Conservation (phyloP, 2,113 vertebrate genomes). For the Alces alces region DNA sequence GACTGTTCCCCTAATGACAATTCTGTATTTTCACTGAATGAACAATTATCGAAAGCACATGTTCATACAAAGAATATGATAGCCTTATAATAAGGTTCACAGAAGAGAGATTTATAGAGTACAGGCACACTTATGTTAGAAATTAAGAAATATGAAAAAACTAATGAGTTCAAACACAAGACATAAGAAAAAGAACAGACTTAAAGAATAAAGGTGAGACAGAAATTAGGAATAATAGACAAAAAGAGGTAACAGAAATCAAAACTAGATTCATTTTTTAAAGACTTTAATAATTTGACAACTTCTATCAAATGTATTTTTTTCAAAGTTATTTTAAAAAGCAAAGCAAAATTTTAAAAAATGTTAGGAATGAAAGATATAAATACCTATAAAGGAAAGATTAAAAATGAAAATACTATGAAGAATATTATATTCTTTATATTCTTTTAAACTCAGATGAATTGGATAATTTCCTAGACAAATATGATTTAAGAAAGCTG, state of each 20-base stretch:
- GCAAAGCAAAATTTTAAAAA: neutral
- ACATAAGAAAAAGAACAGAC: neutral
- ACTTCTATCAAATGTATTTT: neutral
- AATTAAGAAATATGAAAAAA: neutral
- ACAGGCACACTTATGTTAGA: neutral
- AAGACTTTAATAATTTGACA: neutral
- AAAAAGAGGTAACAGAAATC: slow-evolving; percentile 12
- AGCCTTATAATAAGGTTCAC: neutral
- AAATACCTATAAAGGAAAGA: neutral
- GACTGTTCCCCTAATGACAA: neutral
- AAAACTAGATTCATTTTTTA: neutral
- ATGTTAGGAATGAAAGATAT: neutral
- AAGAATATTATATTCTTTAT: neutral
- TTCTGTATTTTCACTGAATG: neutral
- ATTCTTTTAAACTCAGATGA: neutral
- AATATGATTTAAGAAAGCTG: slow-evolving; percentile 14
- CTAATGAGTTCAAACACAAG: neutral
- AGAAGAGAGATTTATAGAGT: neutral
- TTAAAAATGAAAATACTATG: neutral
- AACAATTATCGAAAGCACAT: neutral
- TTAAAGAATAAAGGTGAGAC: slow-evolving; percentile 14
- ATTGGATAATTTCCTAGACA: neutral
- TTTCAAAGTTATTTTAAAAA: slow-evolving; percentile 6
- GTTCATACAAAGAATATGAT: neutral
- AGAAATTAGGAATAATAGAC: slow-evolving; percentile 1